Conservation (phyloP, 2,888 invertebrate species). For the Bombylius major region DNA sequence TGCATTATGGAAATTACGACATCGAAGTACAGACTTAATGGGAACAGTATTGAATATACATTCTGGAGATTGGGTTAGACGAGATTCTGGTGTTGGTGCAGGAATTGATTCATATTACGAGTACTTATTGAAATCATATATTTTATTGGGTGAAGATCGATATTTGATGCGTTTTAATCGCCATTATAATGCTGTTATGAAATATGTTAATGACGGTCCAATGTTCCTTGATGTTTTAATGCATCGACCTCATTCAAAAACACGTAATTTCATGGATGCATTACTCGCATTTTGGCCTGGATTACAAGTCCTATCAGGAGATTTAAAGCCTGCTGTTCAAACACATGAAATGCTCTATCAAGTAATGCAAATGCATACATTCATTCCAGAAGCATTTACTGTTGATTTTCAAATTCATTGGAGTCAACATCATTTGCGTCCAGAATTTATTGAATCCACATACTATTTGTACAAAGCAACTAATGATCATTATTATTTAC, state of each 20-base stretch:
- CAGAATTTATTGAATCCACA: constrained; percentile 96
- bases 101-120: constrained; percentile 99
- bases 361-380: constrained; percentile 94
- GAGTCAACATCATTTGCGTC: constrained; percentile 93
- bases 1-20: constrained; percentile 86
- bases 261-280: constrained; percentile 95
- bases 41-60: constrained; percentile 96
- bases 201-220: constrained; percentile 86
- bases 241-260: constrained; percentile 88
- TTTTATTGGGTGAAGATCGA: constrained; percentile 84
- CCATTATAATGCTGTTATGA: constrained; percentile 93
- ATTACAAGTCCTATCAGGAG: constrained; percentile 77
- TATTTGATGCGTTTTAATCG: constrained; percentile 89
- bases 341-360: constrained; percentile 98
- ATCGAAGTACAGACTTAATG: constrained; percentile 82
- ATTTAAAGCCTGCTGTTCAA: constrained; percentile 94
- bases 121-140: constrained; percentile 94
- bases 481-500: constrained; percentile 87
- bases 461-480: constrained; percentile 95
- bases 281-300: constrained; percentile 98
- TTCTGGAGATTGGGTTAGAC: constrained; percentile 93
- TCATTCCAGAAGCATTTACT: constrained; percentile 97
- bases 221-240: constrained; percentile 91
- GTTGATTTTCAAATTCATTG: constrained; percentile 97
- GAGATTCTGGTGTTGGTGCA: constrained; percentile 97